These are phyloP conservation scores for Apus apus DNA, from an alignment of 2,113 vertebrate genomes.

Conservation along the genomic window DNA sequence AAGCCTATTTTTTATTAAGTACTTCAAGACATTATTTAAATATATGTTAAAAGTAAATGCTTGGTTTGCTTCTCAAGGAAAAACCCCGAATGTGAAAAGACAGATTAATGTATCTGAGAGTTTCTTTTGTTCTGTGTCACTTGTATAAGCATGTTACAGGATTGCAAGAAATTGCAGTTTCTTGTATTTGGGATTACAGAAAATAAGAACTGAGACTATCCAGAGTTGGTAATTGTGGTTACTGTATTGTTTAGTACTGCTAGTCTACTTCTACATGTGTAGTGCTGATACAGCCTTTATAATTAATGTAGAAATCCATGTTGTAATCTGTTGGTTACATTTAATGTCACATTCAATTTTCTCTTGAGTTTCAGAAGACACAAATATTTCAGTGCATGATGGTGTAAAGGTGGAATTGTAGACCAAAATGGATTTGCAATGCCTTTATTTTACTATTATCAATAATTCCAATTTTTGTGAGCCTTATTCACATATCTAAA, in stretches of 20 bases:
- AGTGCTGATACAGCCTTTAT: background rate
- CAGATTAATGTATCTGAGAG: background rate
- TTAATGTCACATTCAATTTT: background rate
- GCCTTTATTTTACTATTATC: background rate
- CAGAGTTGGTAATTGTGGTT: background rate
- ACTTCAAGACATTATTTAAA: background rate
- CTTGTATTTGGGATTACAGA: background rate
- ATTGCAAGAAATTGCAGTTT: background rate
- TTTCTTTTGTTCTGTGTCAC: background rate
- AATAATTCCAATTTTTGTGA: background rate
- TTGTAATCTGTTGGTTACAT: background rate
- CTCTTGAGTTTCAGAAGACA: background rate
- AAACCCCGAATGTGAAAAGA: background rate
- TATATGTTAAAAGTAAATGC: background rate
- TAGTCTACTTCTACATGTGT: background rate
- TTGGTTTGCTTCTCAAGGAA: background rate
- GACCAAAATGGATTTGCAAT: background rate
- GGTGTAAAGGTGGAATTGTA: background rate
- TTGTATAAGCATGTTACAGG: background rate
- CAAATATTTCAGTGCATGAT: background rate
- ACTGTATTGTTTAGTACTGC: background rate
- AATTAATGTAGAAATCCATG: background rate
- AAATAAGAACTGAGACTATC: background rate
- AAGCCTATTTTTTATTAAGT: background rate
- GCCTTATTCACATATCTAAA: background rate